Evolutionary conservation across 2,888 invertebrate genomes (phyloP), one percentile per base, ranked within the genome.

Genomic region (Papilio demoleus): DNA sequence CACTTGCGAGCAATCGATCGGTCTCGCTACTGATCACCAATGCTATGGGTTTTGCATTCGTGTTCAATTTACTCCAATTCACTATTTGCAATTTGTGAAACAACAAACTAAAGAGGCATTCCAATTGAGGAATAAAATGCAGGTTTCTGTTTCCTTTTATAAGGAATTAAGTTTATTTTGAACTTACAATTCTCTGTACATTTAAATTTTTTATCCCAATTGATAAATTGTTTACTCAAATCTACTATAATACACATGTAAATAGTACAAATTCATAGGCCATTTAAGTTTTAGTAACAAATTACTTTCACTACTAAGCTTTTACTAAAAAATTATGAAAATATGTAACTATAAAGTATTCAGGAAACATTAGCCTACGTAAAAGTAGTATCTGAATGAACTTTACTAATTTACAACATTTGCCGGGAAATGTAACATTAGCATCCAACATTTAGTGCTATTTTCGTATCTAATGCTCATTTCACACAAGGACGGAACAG

Each of bases 1-100:
- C 68, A 68, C 68, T 68, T 68, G 24, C 59, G 60, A 68, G 59
- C 68, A 64, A 68, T 68, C 68, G 68, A 68, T 68, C 64, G 68
- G 64, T 64, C 68, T 34, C 60, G 60, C 64, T 42, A 68, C 68
- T 68, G 68, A 68, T 68, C 68, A 68, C 59, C 64, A 50, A 50
- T 64, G 40, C 58, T 60, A 59, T 59, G 50, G 64, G 50, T 38
- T 68, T 68, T 60, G 56, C 59, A 60, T 68, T 65, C 50, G 31
- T 19, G 53, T 64, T 53, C 47, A 68, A 56, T 68, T 68, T 68
- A 40, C 68, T 56, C 36, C 40, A 47, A 60, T 58, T 67, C 40
- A 24, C 22, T 67, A 34, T 53, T 38, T 64, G 36, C 68, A 47
- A 64, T 38, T 64, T 31, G 45, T n/a, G 50, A 42, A 56, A 67